Base-by-base conservation (phyloP, 2,113 vertebrate genomes). In the Percina caprodes region DNA sequence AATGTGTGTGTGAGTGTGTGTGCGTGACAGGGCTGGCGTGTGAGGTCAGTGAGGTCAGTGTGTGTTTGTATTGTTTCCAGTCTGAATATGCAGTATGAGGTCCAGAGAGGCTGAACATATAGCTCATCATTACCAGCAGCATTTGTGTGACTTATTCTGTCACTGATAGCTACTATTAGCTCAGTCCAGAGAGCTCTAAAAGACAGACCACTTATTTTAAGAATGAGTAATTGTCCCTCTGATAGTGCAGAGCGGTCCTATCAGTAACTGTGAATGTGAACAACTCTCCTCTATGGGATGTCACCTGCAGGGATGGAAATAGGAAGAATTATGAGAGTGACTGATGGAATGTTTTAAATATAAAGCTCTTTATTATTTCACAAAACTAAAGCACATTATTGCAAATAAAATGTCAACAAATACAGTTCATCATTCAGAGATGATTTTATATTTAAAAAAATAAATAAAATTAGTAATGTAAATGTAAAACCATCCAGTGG, bases 21-120 rank as follows among this genome's bases (percentile, higher is more conserved):
- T 55, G 71, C 4, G 12, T n/a, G 81, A 45, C 35, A 24, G 45
- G n/a, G 51, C 49, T 69, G 69, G 79, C 10, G 21, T 75, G 85
- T 68, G 86, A 92, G 94, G 92, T 94, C 93, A 91, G 82, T 65
- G 77, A 81, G 86, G 90, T 87, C 85, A 89, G 61, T 49, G 85
- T 88, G 80, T 92, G 81, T 91, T 90, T 90, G 90, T 86, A 82
- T 89, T 87, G 83, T 91, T 90, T 78, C 73, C 82, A 69, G 77
- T 85, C 62, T 88, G 74, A 89, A 92, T 89, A 89, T 90, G 83
- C 75, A 85, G 70, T 23, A n/a, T 79, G 79, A 60, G 67, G 71
- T 80, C 71, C 61, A 63, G 48, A 70, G 39, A 77, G 72, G 60
- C 61, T 77, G 80, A 89, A 84, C 71, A 46, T 77, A 89, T 83